These are phyloP conservation scores for Copidosoma floridanum DNA, from an alignment of 1,140 invertebrate species.

Conservation along the genomic window DNA sequence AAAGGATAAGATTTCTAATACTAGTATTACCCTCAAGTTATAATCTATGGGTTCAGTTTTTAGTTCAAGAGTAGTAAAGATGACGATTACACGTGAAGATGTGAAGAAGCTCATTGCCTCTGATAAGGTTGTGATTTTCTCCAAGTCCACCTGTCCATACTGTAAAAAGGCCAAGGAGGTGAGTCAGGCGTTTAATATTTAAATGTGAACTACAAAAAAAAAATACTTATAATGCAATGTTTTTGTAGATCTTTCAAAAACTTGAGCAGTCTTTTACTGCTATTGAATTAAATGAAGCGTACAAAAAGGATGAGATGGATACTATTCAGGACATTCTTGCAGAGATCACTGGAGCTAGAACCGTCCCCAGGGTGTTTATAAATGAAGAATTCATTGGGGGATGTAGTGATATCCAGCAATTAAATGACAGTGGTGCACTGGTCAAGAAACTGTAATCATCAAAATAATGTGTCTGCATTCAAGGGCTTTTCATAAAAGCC, in stretches of 20 bases:
- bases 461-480: too few relatives aligned
- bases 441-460: conserved; percentile 8
- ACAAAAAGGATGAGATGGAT: conserved; percentile 70
- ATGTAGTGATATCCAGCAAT: conserved; percentile 77
- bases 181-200: conserved; percentile 18
- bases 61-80: conserved; percentile 33
- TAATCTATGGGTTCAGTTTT: conserved; percentile 45
- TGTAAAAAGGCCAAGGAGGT: conserved; percentile 78
- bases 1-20: too few relatives aligned
- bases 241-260: conserved; percentile 69
- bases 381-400: conserved; percentile 90
- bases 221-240: conserved; percentile 13
- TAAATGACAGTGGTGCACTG: conserved; percentile 66
- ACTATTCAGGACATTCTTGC: conserved; percentile 78
- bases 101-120: conserved; percentile 66
- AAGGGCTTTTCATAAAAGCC: conserved; percentile 11
- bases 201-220: neutral
- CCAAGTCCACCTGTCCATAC: conserved; percentile 85
- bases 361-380: conserved; percentile 90
- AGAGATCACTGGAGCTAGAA: conserved; percentile 79
- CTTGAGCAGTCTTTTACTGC: conserved; percentile 70
- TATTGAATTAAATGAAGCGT: conserved; percentile 83
- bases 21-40: neutral
- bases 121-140: conserved; percentile 84
- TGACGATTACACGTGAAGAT: conserved; percentile 44